phyloP scores from a whole-genome alignment of 2,797 vertebrate genomes.

The Melanotaenia boesemani region DNA sequence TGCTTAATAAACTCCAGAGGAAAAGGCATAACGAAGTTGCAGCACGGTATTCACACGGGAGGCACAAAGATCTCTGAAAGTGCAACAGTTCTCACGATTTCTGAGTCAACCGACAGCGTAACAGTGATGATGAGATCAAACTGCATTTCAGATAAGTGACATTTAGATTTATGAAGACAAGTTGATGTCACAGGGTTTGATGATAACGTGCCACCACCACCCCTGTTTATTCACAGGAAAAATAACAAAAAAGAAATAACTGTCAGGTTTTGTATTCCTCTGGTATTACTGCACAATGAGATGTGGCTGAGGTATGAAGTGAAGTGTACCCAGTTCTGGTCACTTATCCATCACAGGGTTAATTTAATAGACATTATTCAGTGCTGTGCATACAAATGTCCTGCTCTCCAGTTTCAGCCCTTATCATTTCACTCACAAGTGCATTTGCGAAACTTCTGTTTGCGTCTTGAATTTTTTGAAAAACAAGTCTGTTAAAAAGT shows the following conservation, averaged over 20 bases:
- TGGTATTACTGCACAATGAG: neutral
- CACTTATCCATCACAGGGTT: neutral
- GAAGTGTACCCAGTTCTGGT: neutral
- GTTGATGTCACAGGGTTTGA: neutral
- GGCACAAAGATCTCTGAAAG: neutral
- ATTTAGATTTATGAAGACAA: neutral
- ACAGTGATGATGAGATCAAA: neutral
- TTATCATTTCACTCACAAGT: neutral
- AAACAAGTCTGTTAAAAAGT: neutral
- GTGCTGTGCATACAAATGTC: too few species aligned
- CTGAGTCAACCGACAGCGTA: neutral
- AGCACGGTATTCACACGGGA: neutral
- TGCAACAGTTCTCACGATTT: neutral
- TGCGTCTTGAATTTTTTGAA: neutral
- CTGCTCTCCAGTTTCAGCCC: neutral
- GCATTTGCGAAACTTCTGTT: neutral
- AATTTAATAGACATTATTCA: neutral
- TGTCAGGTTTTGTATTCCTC: neutral
- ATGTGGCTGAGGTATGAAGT: neutral
- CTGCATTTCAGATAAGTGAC: neutral
- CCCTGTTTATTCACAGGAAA: neutral
- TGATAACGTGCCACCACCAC: neutral
- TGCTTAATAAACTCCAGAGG: slow-evolving; percentile 43
- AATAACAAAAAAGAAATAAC: neutral
- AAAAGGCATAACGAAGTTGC: slow-evolving; percentile 2